Conservation (phyloP, 2,797 vertebrate species). For the Muscicapa striata region DNA sequence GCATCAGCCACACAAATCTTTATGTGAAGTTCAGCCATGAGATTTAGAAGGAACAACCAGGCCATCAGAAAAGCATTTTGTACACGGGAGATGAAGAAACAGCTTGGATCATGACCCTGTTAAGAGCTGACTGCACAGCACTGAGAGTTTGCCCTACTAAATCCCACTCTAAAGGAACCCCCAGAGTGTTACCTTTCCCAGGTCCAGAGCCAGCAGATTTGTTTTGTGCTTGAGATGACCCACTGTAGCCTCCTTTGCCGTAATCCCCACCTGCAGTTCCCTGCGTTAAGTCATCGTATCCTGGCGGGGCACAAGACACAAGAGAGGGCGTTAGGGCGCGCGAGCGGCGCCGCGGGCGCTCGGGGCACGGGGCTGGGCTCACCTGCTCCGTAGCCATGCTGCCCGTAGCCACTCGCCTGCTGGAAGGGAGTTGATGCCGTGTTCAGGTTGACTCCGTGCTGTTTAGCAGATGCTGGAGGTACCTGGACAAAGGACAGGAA, state of each 20-base stretch:
- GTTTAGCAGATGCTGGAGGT: conserved; percentile 90
- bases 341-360: fast-evolving
- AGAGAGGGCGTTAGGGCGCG: neutral
- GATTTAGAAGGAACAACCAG: neutral
- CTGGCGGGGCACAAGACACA: conserved; percentile 70
- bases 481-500: conserved; percentile 68
- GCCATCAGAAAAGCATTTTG: neutral
- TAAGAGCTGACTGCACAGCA: neutral
- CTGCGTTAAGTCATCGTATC: conserved; percentile 93
- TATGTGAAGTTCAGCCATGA: neutral
- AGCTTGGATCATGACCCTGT: neutral
- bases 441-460: conserved; percentile 87
- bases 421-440: conserved; percentile 88
- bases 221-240: conserved; percentile 91
- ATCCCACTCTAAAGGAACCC: conserved; percentile 7
- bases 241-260: conserved; percentile 92
- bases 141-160: neutral
- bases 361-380: neutral
- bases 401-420: conserved; percentile 88
- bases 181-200: conserved; percentile 86
- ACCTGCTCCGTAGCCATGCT: conserved; percentile 93
- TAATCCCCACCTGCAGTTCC: conserved; percentile 91
- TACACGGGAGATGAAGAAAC: neutral
- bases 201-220: conserved; percentile 90
- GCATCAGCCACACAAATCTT: too few species aligned